phyloP scores from a whole-genome alignment of 2,797 vertebrate species.

The Hybognathus amarus region DNA sequence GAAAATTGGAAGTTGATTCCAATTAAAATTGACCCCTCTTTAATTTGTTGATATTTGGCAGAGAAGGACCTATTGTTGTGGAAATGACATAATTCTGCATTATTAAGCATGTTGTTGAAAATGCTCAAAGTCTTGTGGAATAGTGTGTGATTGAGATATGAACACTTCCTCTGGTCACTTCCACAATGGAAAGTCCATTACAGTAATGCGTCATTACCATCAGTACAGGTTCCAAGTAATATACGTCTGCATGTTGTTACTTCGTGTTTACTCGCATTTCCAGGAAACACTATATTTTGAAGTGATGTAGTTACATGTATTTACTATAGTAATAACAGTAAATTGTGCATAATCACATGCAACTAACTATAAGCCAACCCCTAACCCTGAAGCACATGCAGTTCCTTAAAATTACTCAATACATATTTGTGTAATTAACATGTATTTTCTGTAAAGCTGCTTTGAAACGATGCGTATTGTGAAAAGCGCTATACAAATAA shows the following conservation, averaged over 20 bases:
- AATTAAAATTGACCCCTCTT: neutral
- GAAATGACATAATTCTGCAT: neutral
- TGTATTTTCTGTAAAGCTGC: too few relatives aligned
- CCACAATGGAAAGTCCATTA: slow-evolving; percentile 25
- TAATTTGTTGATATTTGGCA: too few relatives aligned
- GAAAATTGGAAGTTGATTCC: neutral
- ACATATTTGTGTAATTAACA: neutral
- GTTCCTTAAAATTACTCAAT: neutral
- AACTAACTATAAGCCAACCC: neutral
- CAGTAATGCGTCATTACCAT: neutral
- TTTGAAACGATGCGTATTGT: too few relatives aligned
- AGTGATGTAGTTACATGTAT: neutral
- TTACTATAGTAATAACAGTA: neutral
- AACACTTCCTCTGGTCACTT: slow-evolving; percentile 42
- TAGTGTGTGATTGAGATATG: neutral
- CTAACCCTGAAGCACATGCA: neutral
- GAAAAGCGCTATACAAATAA: too few relatives aligned
- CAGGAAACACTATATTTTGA: neutral
- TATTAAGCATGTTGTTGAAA: neutral
- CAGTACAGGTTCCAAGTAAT: slow-evolving; percentile 18
- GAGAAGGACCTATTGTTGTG: neutral
- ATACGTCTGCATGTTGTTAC: neutral
- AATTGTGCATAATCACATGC: neutral
- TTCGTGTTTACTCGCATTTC: neutral
- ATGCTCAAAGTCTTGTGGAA: neutral